These are phyloP conservation scores for Lacanobia wlatinum DNA, from an alignment of 2,888 invertebrate species.

Conservation along the genomic window DNA sequence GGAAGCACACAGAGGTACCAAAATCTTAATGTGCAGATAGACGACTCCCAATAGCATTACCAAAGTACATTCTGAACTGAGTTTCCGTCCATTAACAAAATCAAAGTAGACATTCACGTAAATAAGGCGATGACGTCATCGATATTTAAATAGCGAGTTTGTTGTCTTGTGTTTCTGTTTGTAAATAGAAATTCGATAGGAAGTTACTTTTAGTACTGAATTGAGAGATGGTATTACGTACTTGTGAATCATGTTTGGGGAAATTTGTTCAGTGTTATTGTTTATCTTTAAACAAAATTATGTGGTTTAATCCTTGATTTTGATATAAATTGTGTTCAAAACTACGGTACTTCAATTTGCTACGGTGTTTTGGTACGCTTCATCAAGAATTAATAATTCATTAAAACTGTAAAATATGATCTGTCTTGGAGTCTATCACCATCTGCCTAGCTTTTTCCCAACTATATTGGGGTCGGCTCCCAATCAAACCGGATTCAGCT, in stretches of 20 bases:
- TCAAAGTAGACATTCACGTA: slow-evolving; percentile 55
- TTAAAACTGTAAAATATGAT: too few species aligned
- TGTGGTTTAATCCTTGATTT: background rate
- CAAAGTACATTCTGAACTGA: slow-evolving; percentile 48
- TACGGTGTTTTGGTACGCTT: background rate
- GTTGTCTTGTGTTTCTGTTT: slow-evolving; percentile 46
- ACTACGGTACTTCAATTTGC: too few species aligned
- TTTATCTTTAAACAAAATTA: background rate
- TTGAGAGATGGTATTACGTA: slow-evolving; percentile 16
- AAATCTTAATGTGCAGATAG: slow-evolving; percentile 38
- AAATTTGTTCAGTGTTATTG: background rate
- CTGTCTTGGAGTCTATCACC: too few species aligned
- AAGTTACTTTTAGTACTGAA: slow-evolving; percentile 34
- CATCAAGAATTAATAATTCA: background rate
- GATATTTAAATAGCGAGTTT: slow-evolving; percentile 39
- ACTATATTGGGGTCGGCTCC: too few species aligned
- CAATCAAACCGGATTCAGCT: too few species aligned
- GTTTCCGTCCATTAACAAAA: slow-evolving; percentile 61
- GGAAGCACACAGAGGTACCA: slow-evolving; percentile 4
- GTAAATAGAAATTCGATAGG: slow-evolving; percentile 36
- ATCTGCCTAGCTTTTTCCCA: too few species aligned
- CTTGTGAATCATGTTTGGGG: background rate
- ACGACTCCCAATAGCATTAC: slow-evolving; percentile 42
- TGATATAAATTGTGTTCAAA: background rate
- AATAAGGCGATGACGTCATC: slow-evolving; percentile 57